A percentile compares a stretch with the other conserved stretches of the same genome.
phyloP scores from a whole-genome alignment of 2,113 vertebrate genomes.

The Myotis davidii region DNA sequence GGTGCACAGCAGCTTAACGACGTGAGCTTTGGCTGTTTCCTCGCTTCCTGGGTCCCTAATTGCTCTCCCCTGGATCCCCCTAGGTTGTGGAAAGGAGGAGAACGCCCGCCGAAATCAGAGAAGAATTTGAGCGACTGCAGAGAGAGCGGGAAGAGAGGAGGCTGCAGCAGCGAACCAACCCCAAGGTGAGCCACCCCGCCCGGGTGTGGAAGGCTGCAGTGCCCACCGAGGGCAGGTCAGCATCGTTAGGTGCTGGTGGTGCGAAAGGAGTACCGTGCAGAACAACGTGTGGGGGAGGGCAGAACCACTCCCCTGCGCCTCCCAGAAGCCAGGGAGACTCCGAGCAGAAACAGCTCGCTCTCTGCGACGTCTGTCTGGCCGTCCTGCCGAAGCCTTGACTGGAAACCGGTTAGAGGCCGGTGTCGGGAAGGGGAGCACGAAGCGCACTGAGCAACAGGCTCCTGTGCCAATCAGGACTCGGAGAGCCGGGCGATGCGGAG shows the following conservation, averaged over 20 bases:
- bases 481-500: no score
- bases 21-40: fast-evolving
- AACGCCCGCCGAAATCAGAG: slow-evolving; percentile 95
- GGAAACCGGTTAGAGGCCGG: not conserved
- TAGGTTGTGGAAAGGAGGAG: slow-evolving; percentile 97
- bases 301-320: no score
- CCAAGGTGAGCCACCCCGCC: slow-evolving; percentile 89
- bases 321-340: not conserved
- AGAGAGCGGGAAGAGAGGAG: slow-evolving; percentile 95
- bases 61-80: not conserved
- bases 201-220: fast-evolving
- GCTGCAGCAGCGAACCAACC: slow-evolving; percentile 97
- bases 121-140: slow-evolving; percentile 97
- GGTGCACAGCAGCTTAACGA: fast-evolving
- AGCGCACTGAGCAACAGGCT: fast-evolving
- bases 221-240: not conserved
- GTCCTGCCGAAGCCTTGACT: fast-evolving
- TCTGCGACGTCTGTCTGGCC: not conserved
- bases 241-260: no score
- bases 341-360: fast-evolving
- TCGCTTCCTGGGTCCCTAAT: not conserved
- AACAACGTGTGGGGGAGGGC: not conserved
- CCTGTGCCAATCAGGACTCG: fast-evolving
- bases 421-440: not conserved
- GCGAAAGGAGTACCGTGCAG: not conserved